Conservation (phyloP, 2,888 invertebrate species). For the Rhyacophila evoluta region DNA sequence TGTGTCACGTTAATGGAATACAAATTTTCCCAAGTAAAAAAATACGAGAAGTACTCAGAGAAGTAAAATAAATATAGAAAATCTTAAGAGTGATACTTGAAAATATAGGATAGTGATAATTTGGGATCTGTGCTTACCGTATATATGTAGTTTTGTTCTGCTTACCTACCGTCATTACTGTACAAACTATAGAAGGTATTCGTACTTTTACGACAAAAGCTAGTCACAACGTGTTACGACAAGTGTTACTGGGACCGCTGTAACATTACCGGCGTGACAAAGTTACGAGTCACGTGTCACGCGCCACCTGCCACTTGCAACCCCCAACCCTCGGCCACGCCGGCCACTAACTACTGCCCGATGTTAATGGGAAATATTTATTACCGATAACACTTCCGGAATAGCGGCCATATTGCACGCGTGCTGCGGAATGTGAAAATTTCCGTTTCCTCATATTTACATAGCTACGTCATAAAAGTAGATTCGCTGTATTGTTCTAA, state of each 20-base stretch:
- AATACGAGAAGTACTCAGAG: no score
- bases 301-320: constrained; percentile 29
- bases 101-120: no score
- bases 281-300: constrained; percentile 27
- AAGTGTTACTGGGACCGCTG: constrained; percentile 2
- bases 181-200: not conserved
- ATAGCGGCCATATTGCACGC: constrained; percentile 25
- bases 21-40: no score
- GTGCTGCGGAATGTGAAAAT: constrained; percentile 10
- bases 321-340: not conserved
- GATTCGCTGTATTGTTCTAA: not conserved
- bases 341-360: constrained; percentile 24
- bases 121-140: no score
- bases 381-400: constrained; percentile 46
- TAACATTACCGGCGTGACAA: not conserved
- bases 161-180: not conserved
- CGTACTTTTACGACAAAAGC: constrained; percentile 19
- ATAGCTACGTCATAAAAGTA: not conserved
- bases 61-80: no score
- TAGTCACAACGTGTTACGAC: constrained; percentile 4
- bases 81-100: no score
- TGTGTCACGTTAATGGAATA: no score
- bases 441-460: constrained; percentile 11
- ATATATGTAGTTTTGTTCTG: no score
- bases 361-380: constrained; percentile 47